These are phyloP conservation scores for Apodemus sylvaticus DNA, from an alignment of 2,113 vertebrate species.

Conservation along the genomic window DNA sequence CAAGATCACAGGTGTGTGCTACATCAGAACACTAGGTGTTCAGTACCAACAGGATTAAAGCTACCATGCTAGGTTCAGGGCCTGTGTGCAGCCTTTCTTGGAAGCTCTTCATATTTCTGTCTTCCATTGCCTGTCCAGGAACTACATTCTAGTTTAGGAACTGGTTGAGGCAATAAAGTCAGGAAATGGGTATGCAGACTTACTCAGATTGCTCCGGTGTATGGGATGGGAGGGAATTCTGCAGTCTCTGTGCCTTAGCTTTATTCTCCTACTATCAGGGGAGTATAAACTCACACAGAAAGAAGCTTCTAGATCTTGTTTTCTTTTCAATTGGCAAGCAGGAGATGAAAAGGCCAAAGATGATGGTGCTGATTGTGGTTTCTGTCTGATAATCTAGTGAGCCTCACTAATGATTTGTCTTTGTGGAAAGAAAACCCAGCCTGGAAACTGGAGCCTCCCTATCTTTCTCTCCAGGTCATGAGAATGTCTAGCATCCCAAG, in stretches of 20 bases:
- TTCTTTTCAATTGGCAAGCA: background rate
- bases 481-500: conserved; percentile 59
- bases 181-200: background rate
- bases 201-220: background rate
- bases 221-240: background rate
- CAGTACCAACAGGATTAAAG: background rate
- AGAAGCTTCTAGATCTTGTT: rapidly evolving
- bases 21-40: background rate
- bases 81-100: background rate
- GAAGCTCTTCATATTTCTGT: background rate
- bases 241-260: background rate
- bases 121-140: background rate
- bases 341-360: conserved; percentile 32
- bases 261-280: background rate
- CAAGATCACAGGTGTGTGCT: background rate
- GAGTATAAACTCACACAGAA: background rate
- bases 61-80: background rate
- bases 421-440: conserved; percentile 54
- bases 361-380: background rate
- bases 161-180: background rate
- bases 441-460: conserved; percentile 64
- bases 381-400: background rate
- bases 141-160: background rate
- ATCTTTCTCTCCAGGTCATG: conserved; percentile 73
- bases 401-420: conserved; percentile 30